Percentiles rank a stretch among this genome's conserved stretches.
Conservation (phyloP, 2,888 invertebrate genomes). For the Eudasyphora cyanicolor region DNA sequence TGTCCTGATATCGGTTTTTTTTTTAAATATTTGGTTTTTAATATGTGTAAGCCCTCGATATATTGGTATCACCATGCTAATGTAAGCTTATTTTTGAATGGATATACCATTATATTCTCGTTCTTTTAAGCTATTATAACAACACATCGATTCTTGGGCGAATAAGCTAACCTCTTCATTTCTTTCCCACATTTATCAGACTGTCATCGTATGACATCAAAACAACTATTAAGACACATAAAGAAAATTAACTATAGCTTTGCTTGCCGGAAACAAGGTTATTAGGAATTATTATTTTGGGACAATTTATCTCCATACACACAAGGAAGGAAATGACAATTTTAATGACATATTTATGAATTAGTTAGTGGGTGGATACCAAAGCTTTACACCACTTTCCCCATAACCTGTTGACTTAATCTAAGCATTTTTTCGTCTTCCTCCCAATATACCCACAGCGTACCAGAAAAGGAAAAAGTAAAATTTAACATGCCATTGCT, state of each 20-base stretch:
- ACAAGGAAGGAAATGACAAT: constrained; percentile 21
- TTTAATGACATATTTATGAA: constrained; percentile 52
- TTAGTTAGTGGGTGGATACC: neutral
- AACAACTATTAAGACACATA: neutral
- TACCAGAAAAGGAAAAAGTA: constrained; percentile 77
- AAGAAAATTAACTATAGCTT: constrained; percentile 48
- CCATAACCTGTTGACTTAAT: constrained; percentile 42
- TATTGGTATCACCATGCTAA: too few relatives aligned
- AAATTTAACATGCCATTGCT: constrained; percentile 84
- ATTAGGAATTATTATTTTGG: neutral
- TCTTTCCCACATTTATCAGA: neutral
- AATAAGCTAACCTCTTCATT: too few relatives aligned
- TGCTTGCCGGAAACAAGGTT: constrained; percentile 35
- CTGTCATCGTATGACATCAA: neutral
- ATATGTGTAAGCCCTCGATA: too few relatives aligned
- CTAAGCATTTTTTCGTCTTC: neutral
- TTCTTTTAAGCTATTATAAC: too few relatives aligned
- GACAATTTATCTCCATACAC: neutral
- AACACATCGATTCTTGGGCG: too few relatives aligned
- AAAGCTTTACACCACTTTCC: neutral
- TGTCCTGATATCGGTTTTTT: too few relatives aligned
- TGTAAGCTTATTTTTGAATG: too few relatives aligned
- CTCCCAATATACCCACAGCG: constrained; percentile 65
- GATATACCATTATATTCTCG: too few relatives aligned
- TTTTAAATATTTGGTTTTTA: too few relatives aligned